Percentiles rank a stretch among this genome's conserved stretches.
Evolutionary conservation across 2,888 invertebrate species (phyloP).

Genomic region (Acronicta alni): DNA sequence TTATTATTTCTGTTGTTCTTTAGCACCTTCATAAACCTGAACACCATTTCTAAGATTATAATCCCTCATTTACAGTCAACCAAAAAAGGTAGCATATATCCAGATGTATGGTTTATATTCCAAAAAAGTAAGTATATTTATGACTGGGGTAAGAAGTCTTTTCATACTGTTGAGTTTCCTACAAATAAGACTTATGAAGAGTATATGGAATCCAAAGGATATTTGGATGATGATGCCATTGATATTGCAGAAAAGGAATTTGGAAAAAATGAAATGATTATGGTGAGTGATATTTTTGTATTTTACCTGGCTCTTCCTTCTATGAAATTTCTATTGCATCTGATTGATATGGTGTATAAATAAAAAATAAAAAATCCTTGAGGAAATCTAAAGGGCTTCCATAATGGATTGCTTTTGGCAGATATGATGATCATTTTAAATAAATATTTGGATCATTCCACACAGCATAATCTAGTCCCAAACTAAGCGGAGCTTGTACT

Average conservation of each 20-base stretch:
- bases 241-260: slow-evolving; percentile 93
- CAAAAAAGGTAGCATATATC: slow-evolving; percentile 82
- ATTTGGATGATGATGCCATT: slow-evolving; percentile 94
- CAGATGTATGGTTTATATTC: slow-evolving; percentile 96
- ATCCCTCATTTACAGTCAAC: slow-evolving; percentile 65
- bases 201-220: slow-evolving; percentile 96
- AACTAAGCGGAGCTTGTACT: too few relatives aligned
- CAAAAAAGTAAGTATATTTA: slow-evolving; percentile 99
- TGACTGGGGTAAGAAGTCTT: slow-evolving; percentile 94
- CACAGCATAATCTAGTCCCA: too few relatives aligned
- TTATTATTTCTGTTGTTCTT: background rate
- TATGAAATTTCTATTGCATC: background rate
- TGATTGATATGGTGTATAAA: too few relatives aligned
- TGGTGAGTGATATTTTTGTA: slow-evolving; percentile 88
- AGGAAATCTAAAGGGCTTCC: too few relatives aligned
- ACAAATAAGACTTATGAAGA: slow-evolving; percentile 91
- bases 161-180: slow-evolving; percentile 96
- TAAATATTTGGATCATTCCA: too few relatives aligned
- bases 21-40: background rate
- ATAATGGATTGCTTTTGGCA: too few relatives aligned
- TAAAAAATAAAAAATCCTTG: too few relatives aligned
- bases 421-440: too few relatives aligned
- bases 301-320: background rate
- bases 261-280: slow-evolving; percentile 96
- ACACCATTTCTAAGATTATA: background rate